Percentiles rank a stretch among this genome's conserved stretches.
These are phyloP conservation scores for Drosophila paulistorum DNA, from an alignment of 1,140 invertebrate species.

Conservation along the genomic window DNA sequence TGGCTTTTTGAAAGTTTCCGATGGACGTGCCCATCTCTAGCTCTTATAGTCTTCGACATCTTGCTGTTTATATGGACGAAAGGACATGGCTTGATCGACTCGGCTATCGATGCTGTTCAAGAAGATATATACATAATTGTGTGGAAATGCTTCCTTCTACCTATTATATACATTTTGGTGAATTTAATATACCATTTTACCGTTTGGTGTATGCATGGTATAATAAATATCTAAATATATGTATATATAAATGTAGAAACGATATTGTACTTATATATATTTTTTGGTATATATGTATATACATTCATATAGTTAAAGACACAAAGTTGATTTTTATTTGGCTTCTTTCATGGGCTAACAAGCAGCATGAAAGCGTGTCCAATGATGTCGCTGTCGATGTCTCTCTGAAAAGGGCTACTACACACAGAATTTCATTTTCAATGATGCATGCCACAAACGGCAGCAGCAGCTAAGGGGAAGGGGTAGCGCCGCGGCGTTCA, in stretches of 20 bases:
- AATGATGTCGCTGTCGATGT: constrained; percentile 20
- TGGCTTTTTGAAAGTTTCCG: too few species aligned
- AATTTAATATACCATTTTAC: too few species aligned
- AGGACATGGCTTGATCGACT: too few species aligned
- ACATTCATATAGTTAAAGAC: neutral
- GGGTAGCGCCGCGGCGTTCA: neutral
- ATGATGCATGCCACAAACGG: constrained; percentile 48
- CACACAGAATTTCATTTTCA: constrained; percentile 28
- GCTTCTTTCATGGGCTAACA: constrained; percentile 60
- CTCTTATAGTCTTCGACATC: too few species aligned
- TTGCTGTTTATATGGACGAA: too few species aligned
- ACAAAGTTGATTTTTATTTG: constrained; percentile 47
- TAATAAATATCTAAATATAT: neutral
- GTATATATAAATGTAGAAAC: neutral
- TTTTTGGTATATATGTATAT: constrained; percentile 5
- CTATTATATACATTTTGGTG: too few species aligned
- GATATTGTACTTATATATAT: neutral
- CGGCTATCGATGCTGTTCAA: neutral
- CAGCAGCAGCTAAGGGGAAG: neutral
- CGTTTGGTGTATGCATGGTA: too few species aligned
- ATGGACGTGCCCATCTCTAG: too few species aligned
- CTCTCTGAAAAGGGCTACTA: constrained; percentile 46
- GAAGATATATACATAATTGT: neutral
- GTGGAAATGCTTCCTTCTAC: too few species aligned
- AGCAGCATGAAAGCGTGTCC: constrained; percentile 66